Percentiles rank a stretch among this genome's conserved stretches.
Conservation (phyloP, 2,113 vertebrate species). For the Chamaetylas fuelleborni region DNA sequence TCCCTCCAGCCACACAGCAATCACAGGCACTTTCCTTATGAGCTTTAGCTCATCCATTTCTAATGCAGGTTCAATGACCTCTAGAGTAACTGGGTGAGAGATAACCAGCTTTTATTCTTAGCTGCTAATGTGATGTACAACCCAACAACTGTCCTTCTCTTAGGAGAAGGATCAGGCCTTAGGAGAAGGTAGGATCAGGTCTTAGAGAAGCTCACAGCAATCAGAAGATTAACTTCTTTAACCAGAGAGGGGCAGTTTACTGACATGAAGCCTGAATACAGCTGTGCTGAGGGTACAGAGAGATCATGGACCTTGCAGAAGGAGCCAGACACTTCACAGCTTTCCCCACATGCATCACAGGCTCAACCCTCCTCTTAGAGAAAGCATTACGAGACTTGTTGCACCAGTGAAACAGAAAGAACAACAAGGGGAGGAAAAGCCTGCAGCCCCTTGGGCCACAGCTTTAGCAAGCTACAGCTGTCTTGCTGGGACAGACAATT, state of each 20-base stretch:
- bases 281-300: not conserved
- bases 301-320: not conserved
- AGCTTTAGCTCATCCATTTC: slow-evolving; percentile 17
- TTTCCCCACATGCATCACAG: not conserved
- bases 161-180: slow-evolving; percentile 15
- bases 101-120: slow-evolving; percentile 44
- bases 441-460: not conserved
- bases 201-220: slow-evolving; percentile 31
- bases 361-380: not conserved
- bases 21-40: not conserved
- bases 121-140: not conserved
- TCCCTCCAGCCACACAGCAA: not conserved
- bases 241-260: not conserved
- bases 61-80: slow-evolving; percentile 13
- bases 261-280: not conserved
- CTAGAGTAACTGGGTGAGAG: not conserved
- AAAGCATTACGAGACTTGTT: not conserved
- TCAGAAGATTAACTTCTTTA: slow-evolving; percentile 24
- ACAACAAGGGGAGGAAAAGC: not conserved
- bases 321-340: not conserved
- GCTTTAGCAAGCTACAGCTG: not conserved
- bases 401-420: not conserved
- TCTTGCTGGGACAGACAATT: not conserved
- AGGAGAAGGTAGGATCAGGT: slow-evolving; percentile 9
- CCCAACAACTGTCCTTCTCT: slow-evolving; percentile 14